A percentile compares a stretch with the other conserved stretches of the same genome.
Evolutionary conservation across 2,113 vertebrate species (phyloP).

Genomic region (Saguinus midas): DNA sequence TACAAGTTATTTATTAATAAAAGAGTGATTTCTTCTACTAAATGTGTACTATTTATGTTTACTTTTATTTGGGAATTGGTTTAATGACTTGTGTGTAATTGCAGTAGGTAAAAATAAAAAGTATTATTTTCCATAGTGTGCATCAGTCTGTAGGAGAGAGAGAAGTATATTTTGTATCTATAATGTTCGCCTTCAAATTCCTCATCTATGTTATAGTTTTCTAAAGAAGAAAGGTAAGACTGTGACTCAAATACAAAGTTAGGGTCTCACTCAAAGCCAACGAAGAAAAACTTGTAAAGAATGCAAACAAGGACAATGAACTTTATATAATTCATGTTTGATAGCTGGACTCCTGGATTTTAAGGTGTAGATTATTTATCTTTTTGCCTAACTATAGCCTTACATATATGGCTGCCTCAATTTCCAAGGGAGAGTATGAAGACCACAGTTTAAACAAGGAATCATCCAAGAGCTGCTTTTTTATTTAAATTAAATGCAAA

Average conservation of each 20-base stretch:
- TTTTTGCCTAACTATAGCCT: conserved; percentile 40
- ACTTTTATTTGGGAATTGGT: conserved; percentile 5
- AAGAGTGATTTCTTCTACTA: conserved; percentile 2
- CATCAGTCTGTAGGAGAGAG: background rate
- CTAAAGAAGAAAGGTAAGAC: conserved; percentile 11
- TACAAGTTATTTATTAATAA: conserved; percentile 49
- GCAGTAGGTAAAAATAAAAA: background rate
- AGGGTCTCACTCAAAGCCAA: conserved; percentile 49
- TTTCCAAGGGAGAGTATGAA: background rate
- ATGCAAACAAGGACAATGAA: background rate
- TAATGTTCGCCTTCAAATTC: background rate
- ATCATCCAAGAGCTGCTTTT: conserved; percentile 35
- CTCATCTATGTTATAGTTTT: background rate
- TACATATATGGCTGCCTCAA: background rate
- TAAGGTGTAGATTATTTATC: background rate
- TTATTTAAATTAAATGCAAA: conserved; percentile 62
- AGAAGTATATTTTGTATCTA: background rate
- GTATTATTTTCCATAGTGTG: background rate
- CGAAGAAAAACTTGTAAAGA: background rate
- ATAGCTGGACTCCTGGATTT: background rate
- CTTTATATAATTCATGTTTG: background rate
- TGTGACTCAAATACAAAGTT: background rate
- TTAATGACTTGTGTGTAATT: background rate
- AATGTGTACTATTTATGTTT: background rate
- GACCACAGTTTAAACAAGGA: conserved; percentile 58